Base-by-base conservation (phyloP, 1,140 invertebrate species). In the Schmidtea mediterranea region DNA sequence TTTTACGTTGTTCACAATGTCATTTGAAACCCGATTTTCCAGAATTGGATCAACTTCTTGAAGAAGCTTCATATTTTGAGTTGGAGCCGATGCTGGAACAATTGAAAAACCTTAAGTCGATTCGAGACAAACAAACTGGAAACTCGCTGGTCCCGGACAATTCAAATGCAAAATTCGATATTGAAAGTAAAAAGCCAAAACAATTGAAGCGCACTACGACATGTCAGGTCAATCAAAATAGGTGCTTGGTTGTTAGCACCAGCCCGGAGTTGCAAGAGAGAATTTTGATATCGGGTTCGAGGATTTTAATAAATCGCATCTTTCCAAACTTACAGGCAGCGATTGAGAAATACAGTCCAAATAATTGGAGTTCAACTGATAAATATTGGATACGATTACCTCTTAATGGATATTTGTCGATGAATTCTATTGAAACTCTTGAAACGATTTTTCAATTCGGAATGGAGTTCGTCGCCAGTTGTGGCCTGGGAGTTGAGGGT, bases 1-100 rank as follows among this genome's bases (percentile, higher is more conserved):
- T 83, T 64, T 76, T 92, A 73, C 73, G 87, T 55, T 86, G 84
- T 62, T 78, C 78, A 32, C 74, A 75, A 55, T 71, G 90, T 37
- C 66, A 83, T 41, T 74, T 92, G 57, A 82, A 84, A 0, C 75
- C 78, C 2, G 76, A 82, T 59, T 92, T 89, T 62, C 67, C 73
- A 10, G 80, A 90, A 60, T 64, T 82, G 40, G 82, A 90, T 55
- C 70, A 90, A 38, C 70, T 94, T n/a, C 64, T 83, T 13, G 82
- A 89, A 57, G 86, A 94, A 66, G 83, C 83, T 0, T 71, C 74
- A 56, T 92, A 78, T 63, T 94, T 87, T 59, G 82, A 90, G 57
- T 77, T 94, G 51, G 72, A 74, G 50, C 76, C 59, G 1, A 55
- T 70, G 51, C n/a, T 12, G 18, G 23, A 48, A 50, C 50, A 52